Base-by-base conservation (phyloP, 2,113 vertebrate species). In the Carlito syrichta region DNA sequence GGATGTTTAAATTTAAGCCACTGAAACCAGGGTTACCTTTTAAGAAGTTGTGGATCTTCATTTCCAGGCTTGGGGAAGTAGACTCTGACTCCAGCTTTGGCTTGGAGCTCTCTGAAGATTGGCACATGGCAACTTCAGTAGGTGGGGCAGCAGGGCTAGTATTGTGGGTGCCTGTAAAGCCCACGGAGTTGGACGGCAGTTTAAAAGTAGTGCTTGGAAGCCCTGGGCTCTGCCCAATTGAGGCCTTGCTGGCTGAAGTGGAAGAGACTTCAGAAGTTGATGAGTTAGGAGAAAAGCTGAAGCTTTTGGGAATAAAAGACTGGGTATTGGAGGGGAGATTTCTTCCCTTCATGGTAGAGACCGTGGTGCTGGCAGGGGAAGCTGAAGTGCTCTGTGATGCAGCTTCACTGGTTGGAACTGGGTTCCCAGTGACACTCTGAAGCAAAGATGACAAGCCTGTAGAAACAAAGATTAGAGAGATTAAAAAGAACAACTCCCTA, bases 41-140 rank as follows among this genome's bases (percentile, higher is more conserved):
- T 96, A 99, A 96, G 98, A 99, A 99, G 96, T 99, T 99, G 98
- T 99, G 99, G 91, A 99, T 99, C 98, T 99, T 99, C 94, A 99
- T 99, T 97, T 99, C 99, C 97, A 99, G 97, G 86, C 99, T 99
- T 0, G 99, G 98, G 79, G 99, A 99, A 35, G 99, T 98, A 5
- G 99, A 98, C 14, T 99, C 98, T 0, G 98, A 96, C 60, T 99
- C 99, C 96, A 98, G 95, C 96, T 99, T 98, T 1, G 98, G 73
- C 94, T 99, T 99, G 56, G 98, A 96, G 84, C 98, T 88, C 79
- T 99, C 98, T 0, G 98, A 97, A 84, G 98, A 92, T 0, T 98
- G 99, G 94, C 68, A 97, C 91, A 98, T 56, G 78, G 99, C 84
- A 96, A 98, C 97, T 98, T 99, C 99, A 94, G 96, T 92, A 82